Conservation (phyloP, 92 coral and sea anemone genomes). For the Phenganax subtilis region DNA sequence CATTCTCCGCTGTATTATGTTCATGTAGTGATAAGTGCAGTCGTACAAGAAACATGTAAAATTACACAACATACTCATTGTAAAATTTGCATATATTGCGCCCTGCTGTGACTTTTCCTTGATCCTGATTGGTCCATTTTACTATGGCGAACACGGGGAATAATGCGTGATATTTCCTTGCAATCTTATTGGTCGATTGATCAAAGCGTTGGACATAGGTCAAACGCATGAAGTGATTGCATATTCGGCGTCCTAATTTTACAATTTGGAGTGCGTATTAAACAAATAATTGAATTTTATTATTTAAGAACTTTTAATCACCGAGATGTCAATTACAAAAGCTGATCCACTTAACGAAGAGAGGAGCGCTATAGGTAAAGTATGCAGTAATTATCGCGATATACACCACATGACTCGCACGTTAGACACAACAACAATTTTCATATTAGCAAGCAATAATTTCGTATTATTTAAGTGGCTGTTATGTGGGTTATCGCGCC, state of each 20-base stretch:
- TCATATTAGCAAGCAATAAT: neutral
- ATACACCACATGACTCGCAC: neutral
- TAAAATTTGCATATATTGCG: neutral
- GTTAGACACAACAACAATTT: neutral
- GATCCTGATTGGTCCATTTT: constrained; percentile 11
- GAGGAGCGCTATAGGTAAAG: constrained; percentile 28
- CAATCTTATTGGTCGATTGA: constrained; percentile 25
- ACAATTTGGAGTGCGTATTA: constrained; percentile 31
- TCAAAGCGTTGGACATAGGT: constrained; percentile 1
- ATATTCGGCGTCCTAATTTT: constrained; percentile 2
- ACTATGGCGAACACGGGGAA: neutral
- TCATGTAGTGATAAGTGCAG: too few species aligned
- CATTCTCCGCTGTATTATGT: too few species aligned
- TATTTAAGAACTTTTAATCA: constrained; percentile 25
- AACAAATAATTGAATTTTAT: constrained; percentile 43
- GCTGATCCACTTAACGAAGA: constrained; percentile 40
- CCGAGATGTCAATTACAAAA: constrained; percentile 32
- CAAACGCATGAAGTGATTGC: constrained; percentile 6
- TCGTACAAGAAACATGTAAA: neutral
- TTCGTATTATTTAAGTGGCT: constrained; percentile 18
- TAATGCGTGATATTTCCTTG: neutral
- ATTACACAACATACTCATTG: constrained; percentile 7
- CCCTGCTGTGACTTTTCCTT: neutral
- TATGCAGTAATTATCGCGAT: neutral
- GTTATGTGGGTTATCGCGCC: constrained; percentile 30